These are phyloP conservation scores for Heliothis virescens DNA, from an alignment of 1,140 invertebrate species.

Conservation along the genomic window DNA sequence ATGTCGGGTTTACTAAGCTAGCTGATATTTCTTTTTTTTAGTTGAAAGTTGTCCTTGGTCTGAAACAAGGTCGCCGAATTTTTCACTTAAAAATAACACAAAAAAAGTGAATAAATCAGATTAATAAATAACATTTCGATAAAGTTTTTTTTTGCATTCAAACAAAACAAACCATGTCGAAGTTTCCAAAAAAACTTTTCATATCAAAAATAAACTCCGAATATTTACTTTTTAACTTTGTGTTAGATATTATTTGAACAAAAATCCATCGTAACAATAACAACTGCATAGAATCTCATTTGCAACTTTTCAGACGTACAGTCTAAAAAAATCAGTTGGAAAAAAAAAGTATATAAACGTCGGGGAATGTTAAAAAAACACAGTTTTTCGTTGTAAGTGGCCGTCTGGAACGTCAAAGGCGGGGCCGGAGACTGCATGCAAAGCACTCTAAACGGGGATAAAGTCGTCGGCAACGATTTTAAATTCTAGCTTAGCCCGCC, in stretches of 20 bases:
- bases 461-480: conserved; percentile 62
- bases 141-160: not conserved
- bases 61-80: not conserved
- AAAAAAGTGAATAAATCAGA: too few species aligned
- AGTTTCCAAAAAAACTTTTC: conserved; percentile 11
- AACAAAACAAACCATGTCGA: not conserved
- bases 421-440: conserved; percentile 52
- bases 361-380: conserved; percentile 63
- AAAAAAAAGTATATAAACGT: conserved; percentile 51
- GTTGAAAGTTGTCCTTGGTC: not conserved
- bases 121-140: too few species aligned
- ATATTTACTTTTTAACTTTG: conserved; percentile 15
- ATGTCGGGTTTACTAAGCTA: not conserved
- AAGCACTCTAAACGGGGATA: conserved; percentile 58
- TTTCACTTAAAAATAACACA: too few species aligned
- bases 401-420: conserved; percentile 73
- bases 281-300: conserved; percentile 46
- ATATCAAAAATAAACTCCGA: conserved; percentile 9
- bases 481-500: conserved; percentile 57
- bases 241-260: not conserved
- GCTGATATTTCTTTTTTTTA: not conserved
- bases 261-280: conserved; percentile 24
- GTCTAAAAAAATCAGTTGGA: conserved; percentile 28
- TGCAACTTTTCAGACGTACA: conserved; percentile 53
- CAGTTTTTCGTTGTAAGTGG: conserved; percentile 70